Percentiles rank a stretch among this genome's conserved stretches.
phyloP scores from a whole-genome alignment of 2,888 invertebrate genomes.

The Meta bourneti region DNA sequence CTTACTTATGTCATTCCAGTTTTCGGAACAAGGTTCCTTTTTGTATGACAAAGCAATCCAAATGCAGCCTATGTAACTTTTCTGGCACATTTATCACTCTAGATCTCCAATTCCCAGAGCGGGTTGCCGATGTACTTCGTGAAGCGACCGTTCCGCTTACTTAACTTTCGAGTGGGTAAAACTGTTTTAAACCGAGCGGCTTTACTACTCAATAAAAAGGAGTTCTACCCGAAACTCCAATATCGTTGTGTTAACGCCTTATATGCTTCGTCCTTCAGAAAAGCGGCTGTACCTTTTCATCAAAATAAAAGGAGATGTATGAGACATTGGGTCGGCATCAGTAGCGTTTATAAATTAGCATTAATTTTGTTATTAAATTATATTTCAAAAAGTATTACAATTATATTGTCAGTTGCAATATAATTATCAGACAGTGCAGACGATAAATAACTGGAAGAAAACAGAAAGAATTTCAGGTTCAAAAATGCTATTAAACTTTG shows the following conservation, averaged over 20 bases:
- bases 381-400: neutral
- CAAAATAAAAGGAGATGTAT: too few relatives aligned
- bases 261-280: neutral
- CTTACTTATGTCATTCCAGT: too few relatives aligned
- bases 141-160: constrained; percentile 23
- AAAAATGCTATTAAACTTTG: too few relatives aligned
- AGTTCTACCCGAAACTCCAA: neutral
- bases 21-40: constrained; percentile 1
- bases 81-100: constrained; percentile 30
- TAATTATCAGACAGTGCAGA: too few relatives aligned
- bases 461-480: too few relatives aligned
- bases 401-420: neutral
- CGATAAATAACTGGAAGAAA: too few relatives aligned
- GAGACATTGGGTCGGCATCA: too few relatives aligned
- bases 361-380: too few relatives aligned
- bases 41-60: constrained; percentile 9
- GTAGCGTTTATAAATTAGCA: too few relatives aligned
- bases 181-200: constrained; percentile 31
- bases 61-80: constrained; percentile 11
- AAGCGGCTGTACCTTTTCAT: too few relatives aligned
- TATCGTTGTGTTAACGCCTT: neutral
- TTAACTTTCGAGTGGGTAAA: constrained; percentile 27
- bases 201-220: constrained; percentile 11
- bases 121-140: constrained; percentile 10
- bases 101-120: constrained; percentile 12